Percentiles rank a stretch among this genome's conserved stretches.
phyloP scores from a whole-genome alignment of 2,113 vertebrate species.

The Aegithalos caudatus region DNA sequence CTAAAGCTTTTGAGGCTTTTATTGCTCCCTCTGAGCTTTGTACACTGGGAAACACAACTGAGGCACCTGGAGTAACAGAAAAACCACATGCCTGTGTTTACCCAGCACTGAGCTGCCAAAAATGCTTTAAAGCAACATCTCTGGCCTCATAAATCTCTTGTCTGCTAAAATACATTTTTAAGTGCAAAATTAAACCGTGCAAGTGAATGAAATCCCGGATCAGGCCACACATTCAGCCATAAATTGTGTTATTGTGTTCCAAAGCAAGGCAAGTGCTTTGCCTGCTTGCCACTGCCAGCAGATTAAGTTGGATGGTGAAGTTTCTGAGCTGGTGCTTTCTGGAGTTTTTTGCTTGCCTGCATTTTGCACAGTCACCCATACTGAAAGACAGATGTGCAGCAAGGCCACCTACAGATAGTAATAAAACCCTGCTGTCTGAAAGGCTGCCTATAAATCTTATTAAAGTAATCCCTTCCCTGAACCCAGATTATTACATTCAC shows the following conservation, averaged over 20 bases:
- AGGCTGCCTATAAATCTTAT: conserved; percentile 74
- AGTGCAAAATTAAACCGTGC: background rate
- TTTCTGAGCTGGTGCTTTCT: background rate
- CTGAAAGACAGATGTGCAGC: conserved; percentile 12
- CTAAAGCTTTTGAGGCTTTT: background rate
- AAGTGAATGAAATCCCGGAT: background rate
- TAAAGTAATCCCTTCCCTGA: conserved; percentile 77
- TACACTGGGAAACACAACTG: background rate
- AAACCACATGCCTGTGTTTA: background rate
- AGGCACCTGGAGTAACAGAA: background rate
- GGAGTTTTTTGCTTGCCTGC: background rate
- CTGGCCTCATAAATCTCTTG: background rate
- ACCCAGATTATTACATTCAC: conserved; percentile 78
- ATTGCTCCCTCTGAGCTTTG: background rate
- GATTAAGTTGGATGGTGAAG: background rate
- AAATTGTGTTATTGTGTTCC: background rate
- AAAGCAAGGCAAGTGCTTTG: background rate
- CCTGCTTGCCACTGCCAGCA: background rate
- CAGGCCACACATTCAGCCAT: background rate
- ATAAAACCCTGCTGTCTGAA: conserved; percentile 45
- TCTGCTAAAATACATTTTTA: background rate
- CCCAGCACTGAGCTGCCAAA: background rate
- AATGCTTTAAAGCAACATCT: background rate
- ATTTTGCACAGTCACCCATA: background rate
- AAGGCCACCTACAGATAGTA: conserved; percentile 46